Percentiles rank a stretch among this genome's conserved stretches.
phyloP scores from a whole-genome alignment of 2,113 vertebrate species.

The Solea senegalensis region DNA sequence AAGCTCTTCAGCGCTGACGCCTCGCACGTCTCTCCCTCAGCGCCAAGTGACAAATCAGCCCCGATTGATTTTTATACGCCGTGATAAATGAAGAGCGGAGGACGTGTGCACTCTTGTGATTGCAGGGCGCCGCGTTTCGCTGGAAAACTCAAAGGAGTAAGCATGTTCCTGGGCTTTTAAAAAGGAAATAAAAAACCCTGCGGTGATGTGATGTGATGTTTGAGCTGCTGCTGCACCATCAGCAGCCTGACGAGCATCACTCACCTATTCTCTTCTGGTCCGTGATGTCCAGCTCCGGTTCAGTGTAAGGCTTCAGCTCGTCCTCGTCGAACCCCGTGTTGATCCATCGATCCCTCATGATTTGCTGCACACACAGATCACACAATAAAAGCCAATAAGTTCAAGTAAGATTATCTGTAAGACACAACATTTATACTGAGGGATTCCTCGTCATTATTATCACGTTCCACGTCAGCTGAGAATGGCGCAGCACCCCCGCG shows the following conservation, averaged over 20 bases:
- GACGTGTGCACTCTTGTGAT: not conserved
- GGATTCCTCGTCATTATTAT: no score
- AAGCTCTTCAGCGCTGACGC: constrained; percentile 17
- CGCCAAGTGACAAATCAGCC: not conserved
- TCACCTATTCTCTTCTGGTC: constrained; percentile 99
- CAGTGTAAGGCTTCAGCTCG: constrained; percentile 94
- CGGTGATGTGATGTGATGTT: not conserved
- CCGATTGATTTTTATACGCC: not conserved
- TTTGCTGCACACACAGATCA: constrained; percentile 85
- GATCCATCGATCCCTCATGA: constrained; percentile 99
- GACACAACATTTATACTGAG: no score
- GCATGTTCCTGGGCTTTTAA: not conserved
- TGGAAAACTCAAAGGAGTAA: not conserved
- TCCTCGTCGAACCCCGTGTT: constrained; percentile 96
- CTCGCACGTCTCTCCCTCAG: not conserved
- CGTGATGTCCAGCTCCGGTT: constrained; percentile 95
- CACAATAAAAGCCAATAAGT: not conserved
- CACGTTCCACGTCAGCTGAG: no score
- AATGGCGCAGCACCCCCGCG: no score
- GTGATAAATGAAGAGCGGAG: not conserved
- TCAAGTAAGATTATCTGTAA: no score
- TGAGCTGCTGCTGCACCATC: not conserved
- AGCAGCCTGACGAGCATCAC: not conserved
- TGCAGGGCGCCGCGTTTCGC: not conserved
- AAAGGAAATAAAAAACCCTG: not conserved